Evolutionary conservation across 2,888 invertebrate species (phyloP), one percentile per base, ranked within the genome.

Genomic region (Synanthedon vespiformis): DNA sequence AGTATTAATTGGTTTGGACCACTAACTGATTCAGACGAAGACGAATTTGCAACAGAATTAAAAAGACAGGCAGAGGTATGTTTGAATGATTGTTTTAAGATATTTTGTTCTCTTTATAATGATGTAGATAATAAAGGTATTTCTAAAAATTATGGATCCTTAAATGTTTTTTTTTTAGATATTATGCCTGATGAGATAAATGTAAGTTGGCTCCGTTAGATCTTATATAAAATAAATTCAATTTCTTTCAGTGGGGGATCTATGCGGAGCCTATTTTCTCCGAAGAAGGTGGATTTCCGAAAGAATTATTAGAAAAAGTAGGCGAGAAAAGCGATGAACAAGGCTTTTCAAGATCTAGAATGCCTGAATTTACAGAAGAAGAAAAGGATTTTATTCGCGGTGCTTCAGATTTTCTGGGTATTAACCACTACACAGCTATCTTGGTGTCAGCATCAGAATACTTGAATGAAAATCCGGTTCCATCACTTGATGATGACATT

Each of bases 351-450:
- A 55, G 64, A 8, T 86, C 89, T 0, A 70, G 80, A 14, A 66
- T 90, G 6, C 89, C 89, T 0, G 55, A 61, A 2, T 88, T 89
- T 56, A 80, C 83, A 0, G 49, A 59, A 13, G 68, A 77, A 47
- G 86, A 89, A 77, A 88, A 90, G 5, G 70, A 78, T 50, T 72
- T 76, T 44, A 85, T 92, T 50, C 75, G 71, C 10, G 88, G 76
- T n/a, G 34, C 18, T 48, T 13, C 12, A 13, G 16, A 41, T 11
- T 40, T 40, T 12, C 11, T 34, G 5, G 22, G 48, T 16, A 16
- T 48, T 8, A 47, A 48, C 13, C 14, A 8, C n/a, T 51, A 5
- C 27, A 47, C 44, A 12, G 13, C 40, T 4, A 3, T 10, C 27
- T 34, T 51, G 5, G 18, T 41, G 12, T 16, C 51, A 41, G n/a